Evolutionary conservation across 2,113 vertebrate genomes (phyloP), one percentile per base, ranked within the genome.

Genomic region (Reinhardtius hippoglossoides): DNA sequence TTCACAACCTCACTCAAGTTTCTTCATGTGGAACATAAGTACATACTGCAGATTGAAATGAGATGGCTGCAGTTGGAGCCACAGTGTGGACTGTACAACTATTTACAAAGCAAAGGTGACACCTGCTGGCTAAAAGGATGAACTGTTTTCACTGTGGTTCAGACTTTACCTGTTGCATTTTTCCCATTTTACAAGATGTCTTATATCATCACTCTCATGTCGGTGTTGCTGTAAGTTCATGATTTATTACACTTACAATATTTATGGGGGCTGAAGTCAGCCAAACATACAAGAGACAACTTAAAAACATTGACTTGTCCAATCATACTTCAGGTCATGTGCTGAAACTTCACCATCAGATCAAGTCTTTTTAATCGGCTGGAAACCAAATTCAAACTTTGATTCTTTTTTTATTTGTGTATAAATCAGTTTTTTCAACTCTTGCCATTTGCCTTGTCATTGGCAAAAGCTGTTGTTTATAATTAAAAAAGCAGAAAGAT

Each of bases 51-150:
- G 5, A 44, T 5, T 21, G 44, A 57, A 37, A 59, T 31, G 26
- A 60, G 61, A 46, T 21, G 21, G 26, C n/a, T 67, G 24, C n/a
- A 70, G 27, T 9, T 60, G 35, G 42, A 67, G 16, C 14, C 23
- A 31, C 46, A 31, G 6, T 7, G 31, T 31, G 31, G 31, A 31
- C 31, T 7, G 31, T 31, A 3, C 4, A 58, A n/a, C 1, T 14
- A 82, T 62, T 80, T n/a, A 24, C 9, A 64, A 68, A 48, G 13
- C 70, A 77, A 78, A 60, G 75, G 73, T 74, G 91, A 89, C 92
- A 88, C 79, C 92, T 93, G 76, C 86, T 92, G 92, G 91, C 24
- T 35, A 37, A 81, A 73, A 55, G 3, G 2, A 27, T 18, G 37
- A 84, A 85, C 13, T 74, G 2, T 54, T 35, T 12, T 10, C 10